Base-by-base conservation (phyloP, 2,797 vertebrate genomes). In the Tachyglossus aculeatus region DNA sequence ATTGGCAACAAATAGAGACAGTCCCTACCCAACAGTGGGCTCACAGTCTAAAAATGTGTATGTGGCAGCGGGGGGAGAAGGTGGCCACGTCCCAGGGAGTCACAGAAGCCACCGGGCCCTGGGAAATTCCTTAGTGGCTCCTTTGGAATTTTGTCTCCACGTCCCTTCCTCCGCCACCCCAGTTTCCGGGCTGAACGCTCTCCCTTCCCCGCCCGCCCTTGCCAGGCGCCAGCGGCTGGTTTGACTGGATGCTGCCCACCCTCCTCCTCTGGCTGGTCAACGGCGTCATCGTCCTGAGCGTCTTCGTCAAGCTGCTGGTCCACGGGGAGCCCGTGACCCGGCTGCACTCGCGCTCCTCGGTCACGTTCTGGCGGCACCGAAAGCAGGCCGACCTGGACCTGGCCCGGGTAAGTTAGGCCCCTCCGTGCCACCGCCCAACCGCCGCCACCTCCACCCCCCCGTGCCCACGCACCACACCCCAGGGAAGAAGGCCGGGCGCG, bases 311-410 rank as follows among this genome's bases (percentile, higher is more conserved):
- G 73, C 95, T 99, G 40, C 93, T 99, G 16, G 96, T 98, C 87
- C 93, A 98, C 0, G 98, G 98, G 86, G 98, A 99, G 75, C 98
- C 98, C 0, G 94, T 99, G 77, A 97, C 97, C 5, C 95, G 91
- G 9, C 94, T 98, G 7, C 98, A 99, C 81, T 99, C 98, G 0
- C 95, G 95, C 5, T 96, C 96, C 0, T 99, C 98, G 0, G 96
- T 99, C 67, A 94, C 93, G 0, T 99, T 99, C 91, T 99, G 98
- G 98, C 95, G 98, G 71, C 97, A 99, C 78, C 94, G 96, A 81
- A 98, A 98, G 73, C 98, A 99, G 60, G 98, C 98, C 0, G 98
- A 99, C 83, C 83, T 98, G 54, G 95, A 98, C 80, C 92, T 99
- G 9, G 91, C 95, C 76, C 91, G 96, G 90, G 98, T 99, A 82